Evolutionary conservation across 2,797 vertebrate genomes (phyloP).

Genomic region (Neomorphus geoffroyi): DNA sequence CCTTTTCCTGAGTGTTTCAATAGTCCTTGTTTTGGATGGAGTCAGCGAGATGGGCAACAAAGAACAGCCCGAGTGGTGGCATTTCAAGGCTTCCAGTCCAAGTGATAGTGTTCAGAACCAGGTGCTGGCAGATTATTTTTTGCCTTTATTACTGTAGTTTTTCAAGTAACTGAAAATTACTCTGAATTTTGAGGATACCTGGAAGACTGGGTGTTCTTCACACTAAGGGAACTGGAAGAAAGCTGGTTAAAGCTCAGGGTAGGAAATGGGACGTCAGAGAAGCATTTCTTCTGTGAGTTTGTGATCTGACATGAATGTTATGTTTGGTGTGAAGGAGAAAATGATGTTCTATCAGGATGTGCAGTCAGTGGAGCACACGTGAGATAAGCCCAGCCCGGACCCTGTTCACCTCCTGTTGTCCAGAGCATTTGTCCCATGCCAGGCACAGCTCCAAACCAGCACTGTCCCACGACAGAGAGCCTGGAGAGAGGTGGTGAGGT

Average conservation of each 20-base stretch:
- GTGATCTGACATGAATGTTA: not conserved
- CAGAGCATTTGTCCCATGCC: not conserved
- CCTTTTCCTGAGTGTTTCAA: not conserved
- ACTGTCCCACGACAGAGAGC: not conserved
- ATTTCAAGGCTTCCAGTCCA: not conserved
- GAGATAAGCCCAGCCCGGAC: not conserved
- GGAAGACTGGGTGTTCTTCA: not conserved
- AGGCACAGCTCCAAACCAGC: not conserved
- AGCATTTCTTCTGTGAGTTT: fast-evolving
- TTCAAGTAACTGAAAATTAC: not conserved
- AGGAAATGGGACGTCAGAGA: not conserved
- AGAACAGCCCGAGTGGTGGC: not conserved
- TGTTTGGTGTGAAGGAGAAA: not conserved
- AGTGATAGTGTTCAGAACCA: not conserved
- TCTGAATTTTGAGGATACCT: not conserved
- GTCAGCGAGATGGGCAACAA: not conserved
- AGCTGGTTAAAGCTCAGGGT: not conserved
- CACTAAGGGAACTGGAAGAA: not conserved
- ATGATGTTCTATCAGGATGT: not conserved
- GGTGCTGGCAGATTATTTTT: not conserved
- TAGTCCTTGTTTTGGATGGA: not conserved
- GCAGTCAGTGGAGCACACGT: not conserved
- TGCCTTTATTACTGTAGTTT: not conserved
- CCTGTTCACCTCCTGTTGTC: not conserved
- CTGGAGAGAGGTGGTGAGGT: not conserved